Conservation (phyloP, 2,797 vertebrate species). For the Myotis vivesi region DNA sequence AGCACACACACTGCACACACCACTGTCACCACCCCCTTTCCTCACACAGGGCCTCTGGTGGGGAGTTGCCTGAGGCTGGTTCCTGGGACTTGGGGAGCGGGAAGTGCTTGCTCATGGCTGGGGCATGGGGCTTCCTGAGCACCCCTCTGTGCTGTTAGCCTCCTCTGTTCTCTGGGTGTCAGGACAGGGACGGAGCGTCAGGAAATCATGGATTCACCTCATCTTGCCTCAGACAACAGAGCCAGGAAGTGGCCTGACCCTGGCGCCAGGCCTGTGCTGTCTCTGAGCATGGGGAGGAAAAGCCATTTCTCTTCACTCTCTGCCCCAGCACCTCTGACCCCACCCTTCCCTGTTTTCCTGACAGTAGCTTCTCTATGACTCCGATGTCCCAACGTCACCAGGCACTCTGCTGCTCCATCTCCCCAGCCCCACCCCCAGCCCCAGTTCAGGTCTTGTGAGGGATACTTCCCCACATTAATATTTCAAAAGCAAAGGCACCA, state of each 20-base stretch:
- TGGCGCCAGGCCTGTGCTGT: background rate
- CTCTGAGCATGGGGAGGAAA: background rate
- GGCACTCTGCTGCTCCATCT: background rate
- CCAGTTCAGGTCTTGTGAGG: conserved; percentile 32
- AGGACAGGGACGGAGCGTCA: background rate
- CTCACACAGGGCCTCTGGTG: background rate
- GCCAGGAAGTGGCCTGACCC: background rate
- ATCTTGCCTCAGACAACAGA: background rate
- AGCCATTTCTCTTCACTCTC: background rate
- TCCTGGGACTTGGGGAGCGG: background rate
- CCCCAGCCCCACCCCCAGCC: background rate
- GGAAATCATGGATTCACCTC: background rate
- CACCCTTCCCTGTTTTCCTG: background rate
- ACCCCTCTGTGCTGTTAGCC: background rate
- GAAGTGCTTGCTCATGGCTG: background rate
- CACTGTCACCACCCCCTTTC: too few species aligned
- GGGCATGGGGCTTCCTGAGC: background rate
- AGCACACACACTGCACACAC: background rate
- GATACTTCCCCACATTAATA: conserved; percentile 48
- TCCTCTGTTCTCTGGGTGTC: background rate
- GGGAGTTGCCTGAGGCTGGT: background rate
- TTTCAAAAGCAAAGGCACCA: conserved; percentile 64
- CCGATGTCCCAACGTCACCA: background rate
- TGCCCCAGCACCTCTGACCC: background rate
- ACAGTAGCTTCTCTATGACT: background rate